These are phyloP conservation scores for Phorcus lineatus DNA, from an alignment of 2,888 invertebrate genomes.

Conservation along the genomic window DNA sequence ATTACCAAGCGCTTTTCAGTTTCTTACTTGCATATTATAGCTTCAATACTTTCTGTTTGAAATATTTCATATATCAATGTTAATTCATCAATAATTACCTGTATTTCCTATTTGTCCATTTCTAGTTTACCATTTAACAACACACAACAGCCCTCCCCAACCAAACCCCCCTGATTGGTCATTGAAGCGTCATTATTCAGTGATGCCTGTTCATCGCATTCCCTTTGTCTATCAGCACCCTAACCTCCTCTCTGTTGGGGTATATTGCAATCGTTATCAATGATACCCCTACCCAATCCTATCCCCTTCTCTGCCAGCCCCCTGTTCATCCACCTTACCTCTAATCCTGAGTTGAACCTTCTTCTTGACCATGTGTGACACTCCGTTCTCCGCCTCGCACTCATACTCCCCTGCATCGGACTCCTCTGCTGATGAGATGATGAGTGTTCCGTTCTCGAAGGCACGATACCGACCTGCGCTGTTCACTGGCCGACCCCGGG, in stretches of 20 bases:
- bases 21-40: no score
- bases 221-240: neutral
- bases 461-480: constrained; percentile 49
- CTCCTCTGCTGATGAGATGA: constrained; percentile 81
- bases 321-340: constrained; percentile 79
- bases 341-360: constrained; percentile 83
- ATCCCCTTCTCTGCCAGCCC: neutral
- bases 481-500: constrained; percentile 41
- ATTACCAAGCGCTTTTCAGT: no score
- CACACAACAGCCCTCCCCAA: no score
- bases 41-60: no score
- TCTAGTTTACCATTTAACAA: no score
- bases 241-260: no score
- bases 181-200: no score
- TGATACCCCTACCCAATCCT: neutral
- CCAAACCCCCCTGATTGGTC: no score
- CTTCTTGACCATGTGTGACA: constrained; percentile 81
- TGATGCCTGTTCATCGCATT: neutral
- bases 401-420: constrained; percentile 88
- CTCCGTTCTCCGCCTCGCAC: constrained; percentile 88
- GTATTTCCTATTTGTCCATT: no score
- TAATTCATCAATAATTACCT: no score
- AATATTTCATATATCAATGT: no score
- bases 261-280: no score
- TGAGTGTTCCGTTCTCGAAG: constrained; percentile 81